These are phyloP conservation scores for Lycaena phlaeas DNA, from an alignment of 2,888 invertebrate species.

Conservation along the genomic window DNA sequence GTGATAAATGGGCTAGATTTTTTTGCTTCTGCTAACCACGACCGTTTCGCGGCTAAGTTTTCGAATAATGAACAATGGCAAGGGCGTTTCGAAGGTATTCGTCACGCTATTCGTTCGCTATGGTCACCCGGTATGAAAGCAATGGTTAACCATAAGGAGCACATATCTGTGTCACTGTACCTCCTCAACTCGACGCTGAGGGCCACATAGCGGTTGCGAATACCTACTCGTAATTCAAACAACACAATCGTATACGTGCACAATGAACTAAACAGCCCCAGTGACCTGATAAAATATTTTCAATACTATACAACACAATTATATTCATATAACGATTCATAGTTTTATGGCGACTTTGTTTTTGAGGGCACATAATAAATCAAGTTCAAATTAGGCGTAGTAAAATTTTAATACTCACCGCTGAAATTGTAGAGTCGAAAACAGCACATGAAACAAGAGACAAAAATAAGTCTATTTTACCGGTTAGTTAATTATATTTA, in stretches of 20 bases:
- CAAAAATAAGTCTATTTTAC: constrained; percentile 14
- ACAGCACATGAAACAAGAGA: constrained; percentile 63
- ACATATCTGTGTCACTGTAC: constrained; percentile 58
- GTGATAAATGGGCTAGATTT: constrained; percentile 6
- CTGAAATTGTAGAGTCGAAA: constrained; percentile 29
- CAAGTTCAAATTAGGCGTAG: constrained; percentile 3
- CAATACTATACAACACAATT: constrained; percentile 35
- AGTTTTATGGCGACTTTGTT: constrained; percentile 10
- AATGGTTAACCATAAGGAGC: constrained; percentile 46
- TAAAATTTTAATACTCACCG: constrained; percentile 44
- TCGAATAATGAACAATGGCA: constrained; percentile 57
- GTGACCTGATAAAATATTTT: constrained; percentile 57
- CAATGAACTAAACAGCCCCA: constrained; percentile 51
- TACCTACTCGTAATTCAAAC: constrained; percentile 69
- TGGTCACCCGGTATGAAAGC: constrained; percentile 29
- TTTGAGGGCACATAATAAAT: constrained; percentile 9
- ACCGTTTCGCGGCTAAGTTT: constrained; percentile 50
- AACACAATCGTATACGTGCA: constrained; percentile 48
- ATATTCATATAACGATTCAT: constrained; percentile 16
- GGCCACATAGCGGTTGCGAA: constrained; percentile 69
- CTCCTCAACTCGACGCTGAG: constrained; percentile 37
- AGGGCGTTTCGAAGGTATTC: constrained; percentile 44
- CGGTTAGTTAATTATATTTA: too few species aligned
- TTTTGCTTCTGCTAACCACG: constrained; percentile 31
- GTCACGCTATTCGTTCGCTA: constrained; percentile 45